Evolutionary conservation across 2,888 invertebrate genomes (phyloP).

Genomic region (Calameuta filiformis): DNA sequence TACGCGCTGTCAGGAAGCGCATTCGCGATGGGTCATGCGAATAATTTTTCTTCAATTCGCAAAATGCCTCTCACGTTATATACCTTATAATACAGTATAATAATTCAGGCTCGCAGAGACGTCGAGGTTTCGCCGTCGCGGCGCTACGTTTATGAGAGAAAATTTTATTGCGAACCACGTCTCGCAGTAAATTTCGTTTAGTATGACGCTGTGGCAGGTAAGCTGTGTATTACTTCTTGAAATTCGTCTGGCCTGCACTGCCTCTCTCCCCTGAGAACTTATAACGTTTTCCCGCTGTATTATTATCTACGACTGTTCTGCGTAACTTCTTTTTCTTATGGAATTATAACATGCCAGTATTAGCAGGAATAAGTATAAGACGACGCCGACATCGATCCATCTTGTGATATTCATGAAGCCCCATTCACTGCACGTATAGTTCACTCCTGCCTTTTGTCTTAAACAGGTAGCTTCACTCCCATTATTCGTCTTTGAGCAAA

Average conservation of each 20-base stretch:
- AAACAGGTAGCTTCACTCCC: neutral
- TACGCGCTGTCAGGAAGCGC: neutral
- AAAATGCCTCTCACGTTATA: neutral
- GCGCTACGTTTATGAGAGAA: neutral
- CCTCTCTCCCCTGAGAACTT: neutral
- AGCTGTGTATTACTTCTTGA: neutral
- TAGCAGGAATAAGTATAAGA: neutral
- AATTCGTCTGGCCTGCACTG: neutral
- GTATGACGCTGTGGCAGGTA: neutral
- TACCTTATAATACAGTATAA: neutral
- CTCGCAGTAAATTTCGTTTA: neutral
- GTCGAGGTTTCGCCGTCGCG: neutral
- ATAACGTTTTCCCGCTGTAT: neutral
- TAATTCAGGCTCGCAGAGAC: neutral
- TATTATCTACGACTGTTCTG: neutral
- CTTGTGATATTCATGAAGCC: neutral
- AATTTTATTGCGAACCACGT: slow-evolving; percentile 2
- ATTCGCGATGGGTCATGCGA: neutral
- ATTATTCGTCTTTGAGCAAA: neutral
- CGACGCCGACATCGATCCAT: neutral
- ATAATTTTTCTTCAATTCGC: neutral
- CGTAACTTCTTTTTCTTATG: neutral
- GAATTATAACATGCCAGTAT: neutral
- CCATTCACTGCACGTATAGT: neutral
- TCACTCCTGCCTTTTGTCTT: neutral